Base-by-base conservation (phyloP, 2,113 vertebrate genomes). In the Stigmatopora argus region DNA sequence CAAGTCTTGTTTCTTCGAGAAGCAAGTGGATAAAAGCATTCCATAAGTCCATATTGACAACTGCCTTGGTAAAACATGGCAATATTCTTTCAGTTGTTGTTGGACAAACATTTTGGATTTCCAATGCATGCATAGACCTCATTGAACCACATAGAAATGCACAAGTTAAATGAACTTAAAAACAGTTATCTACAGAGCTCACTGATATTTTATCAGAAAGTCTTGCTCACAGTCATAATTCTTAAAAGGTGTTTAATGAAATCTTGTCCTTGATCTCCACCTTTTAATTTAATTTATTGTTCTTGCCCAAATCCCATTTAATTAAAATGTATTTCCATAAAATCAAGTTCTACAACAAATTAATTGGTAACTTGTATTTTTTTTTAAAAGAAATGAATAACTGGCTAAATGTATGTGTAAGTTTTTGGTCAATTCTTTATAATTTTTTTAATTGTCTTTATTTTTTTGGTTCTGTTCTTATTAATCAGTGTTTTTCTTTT, bases 1-100 rank as follows among this genome's bases (percentile, higher is more conserved):
- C 21, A 56, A 12, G 5, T 80, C 46, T 77, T 78, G 75, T 90
- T 82, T 84, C 69, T 69, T 68, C 75, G 61, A 70, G 72, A 80
- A 69, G 61, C 66, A 70, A 77, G 83, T 75, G 72, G 79, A 85
- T 78, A 87, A 76, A 88, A 87, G 83, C 89, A 90, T 91, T 91
- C 90, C 90, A 85, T 70, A 51, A 77, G 77, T 82, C 79, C 77
- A 4, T 80, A 57, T 60, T 75, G 74, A 90, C 79, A 76, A 65
- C 76, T 77, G 77, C 74, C 73, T 78, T 72, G 38, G 58, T 71
- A 62, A 82, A 77, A 23, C 73, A 80, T 62, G 78, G 70, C 57
- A 18, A 18, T 59, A 4, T 73, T 65, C 1, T 64, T 56, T 31
- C 23, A 15, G 7, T 56, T 23, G 14, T 14, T 70, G 7, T 65